phyloP scores from a whole-genome alignment of 1,140 invertebrate genomes.

The Agrypnia vestita region DNA sequence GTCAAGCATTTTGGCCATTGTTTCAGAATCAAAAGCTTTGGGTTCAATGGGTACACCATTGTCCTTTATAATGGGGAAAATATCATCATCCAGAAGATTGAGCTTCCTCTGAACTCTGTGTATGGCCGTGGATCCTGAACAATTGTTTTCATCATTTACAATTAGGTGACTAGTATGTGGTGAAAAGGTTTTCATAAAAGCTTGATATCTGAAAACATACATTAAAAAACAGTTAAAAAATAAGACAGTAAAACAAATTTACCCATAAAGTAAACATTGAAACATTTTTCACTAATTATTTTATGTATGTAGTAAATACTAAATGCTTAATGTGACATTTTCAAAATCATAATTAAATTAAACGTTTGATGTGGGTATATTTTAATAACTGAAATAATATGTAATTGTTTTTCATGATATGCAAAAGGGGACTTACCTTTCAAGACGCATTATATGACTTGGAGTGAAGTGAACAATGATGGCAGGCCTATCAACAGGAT shows the following conservation, averaged over 20 bases:
- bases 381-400: no score
- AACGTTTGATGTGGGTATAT: no score
- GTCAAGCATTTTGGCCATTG: conserved; percentile 9
- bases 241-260: no score
- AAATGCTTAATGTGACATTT: no score
- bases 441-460: conserved; percentile 76
- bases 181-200: conserved; percentile 86
- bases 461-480: conserved; percentile 92
- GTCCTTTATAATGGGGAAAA: conserved; percentile 82
- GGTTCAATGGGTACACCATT: conserved; percentile 44
- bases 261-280: no score
- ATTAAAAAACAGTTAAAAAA: no score
- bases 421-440: no score
- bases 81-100: conserved; percentile 80
- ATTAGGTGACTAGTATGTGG: conserved; percentile 80
- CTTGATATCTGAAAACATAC: conserved; percentile 74
- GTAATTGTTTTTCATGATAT: no score
- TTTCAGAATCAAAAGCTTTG: conserved; percentile 33
- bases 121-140: conserved; percentile 82
- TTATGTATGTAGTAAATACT: no score
- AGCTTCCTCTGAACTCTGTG: conserved; percentile 87
- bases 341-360: no score
- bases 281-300: no score
- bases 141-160: conserved; percentile 80
- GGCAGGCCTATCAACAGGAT: conserved; percentile 70